Percentiles rank a stretch among this genome's conserved stretches.
Evolutionary conservation across 2,797 vertebrate genomes (phyloP).

Genomic region (Megalops cyprinoides): DNA sequence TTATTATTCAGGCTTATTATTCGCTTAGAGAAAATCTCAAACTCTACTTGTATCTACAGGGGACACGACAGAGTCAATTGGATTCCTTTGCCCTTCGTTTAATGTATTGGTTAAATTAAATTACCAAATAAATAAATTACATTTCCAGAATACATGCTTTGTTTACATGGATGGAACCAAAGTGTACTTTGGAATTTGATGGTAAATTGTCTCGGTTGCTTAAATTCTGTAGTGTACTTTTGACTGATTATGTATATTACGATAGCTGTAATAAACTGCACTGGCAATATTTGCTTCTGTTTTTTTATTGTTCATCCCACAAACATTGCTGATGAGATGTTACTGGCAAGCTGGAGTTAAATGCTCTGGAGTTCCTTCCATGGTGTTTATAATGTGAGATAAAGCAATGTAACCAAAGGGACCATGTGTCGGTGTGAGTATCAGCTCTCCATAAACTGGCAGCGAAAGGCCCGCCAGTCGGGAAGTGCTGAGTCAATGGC

Average conservation of each 20-base stretch:
- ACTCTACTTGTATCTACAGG: slow-evolving; percentile 5
- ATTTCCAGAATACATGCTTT: background rate
- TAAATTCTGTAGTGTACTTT: no score
- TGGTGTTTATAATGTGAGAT: slow-evolving; percentile 12
- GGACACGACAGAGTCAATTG: slow-evolving; percentile 20
- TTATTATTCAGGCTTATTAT: background rate
- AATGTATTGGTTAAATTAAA: background rate
- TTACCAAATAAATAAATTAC: background rate
- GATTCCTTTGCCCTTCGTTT: background rate
- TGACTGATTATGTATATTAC: no score
- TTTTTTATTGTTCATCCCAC: background rate
- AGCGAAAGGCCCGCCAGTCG: background rate
- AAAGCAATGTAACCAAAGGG: background rate
- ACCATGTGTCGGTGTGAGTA: background rate
- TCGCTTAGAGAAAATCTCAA: slow-evolving; percentile 24
- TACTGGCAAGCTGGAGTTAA: background rate
- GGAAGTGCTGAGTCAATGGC: slow-evolving; percentile 31
- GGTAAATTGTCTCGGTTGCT: background rate
- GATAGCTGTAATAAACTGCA: background rate
- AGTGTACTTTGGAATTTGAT: background rate
- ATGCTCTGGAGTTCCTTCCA: background rate
- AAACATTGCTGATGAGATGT: background rate
- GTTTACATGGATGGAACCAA: background rate
- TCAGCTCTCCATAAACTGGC: slow-evolving; percentile 11
- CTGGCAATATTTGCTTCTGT: background rate